These are phyloP conservation scores for Phoxinus dragarum DNA, from an alignment of 2,797 vertebrate genomes.

Conservation along the genomic window DNA sequence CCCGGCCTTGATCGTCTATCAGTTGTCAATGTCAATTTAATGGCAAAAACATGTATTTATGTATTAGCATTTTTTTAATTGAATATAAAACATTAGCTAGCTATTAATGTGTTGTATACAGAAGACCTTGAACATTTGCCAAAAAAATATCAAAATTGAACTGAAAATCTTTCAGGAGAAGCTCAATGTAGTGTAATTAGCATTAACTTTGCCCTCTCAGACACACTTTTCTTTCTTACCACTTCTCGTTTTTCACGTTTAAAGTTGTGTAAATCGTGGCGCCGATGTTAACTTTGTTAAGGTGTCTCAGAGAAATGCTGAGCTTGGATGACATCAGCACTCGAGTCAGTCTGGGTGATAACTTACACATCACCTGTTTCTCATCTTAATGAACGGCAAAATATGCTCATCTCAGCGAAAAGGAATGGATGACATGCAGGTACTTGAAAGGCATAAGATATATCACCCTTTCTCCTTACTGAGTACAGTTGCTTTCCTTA, in stretches of 20 bases:
- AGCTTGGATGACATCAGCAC: slow-evolving; percentile 45
- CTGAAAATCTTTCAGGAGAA: not conserved
- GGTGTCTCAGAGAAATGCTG: slow-evolving; percentile 47
- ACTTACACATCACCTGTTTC: slow-evolving; percentile 21
- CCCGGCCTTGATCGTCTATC: not conserved
- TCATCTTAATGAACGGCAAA: slow-evolving; percentile 29
- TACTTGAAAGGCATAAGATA: slow-evolving; percentile 20
- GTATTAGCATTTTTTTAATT: not conserved
- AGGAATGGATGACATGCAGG: slow-evolving; percentile 33
- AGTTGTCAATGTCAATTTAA: not conserved
- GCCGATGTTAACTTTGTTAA: not conserved
- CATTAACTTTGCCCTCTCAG: not conserved
- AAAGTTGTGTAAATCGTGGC: not conserved
- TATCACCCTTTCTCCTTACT: slow-evolving; percentile 16
- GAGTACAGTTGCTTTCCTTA: not conserved
- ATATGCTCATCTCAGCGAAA: slow-evolving; percentile 36
- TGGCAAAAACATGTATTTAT: not conserved
- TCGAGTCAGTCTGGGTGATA: slow-evolving; percentile 44
- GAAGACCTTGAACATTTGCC: not conserved
- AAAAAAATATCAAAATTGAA: not conserved
- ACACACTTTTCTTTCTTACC: not conserved
- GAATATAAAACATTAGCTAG: not conserved
- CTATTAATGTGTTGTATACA: not conserved
- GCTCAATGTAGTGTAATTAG: not conserved
- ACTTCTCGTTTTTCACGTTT: not conserved